Conservation (phyloP, 2,113 vertebrate genomes). For the Hiodon alosoides region DNA sequence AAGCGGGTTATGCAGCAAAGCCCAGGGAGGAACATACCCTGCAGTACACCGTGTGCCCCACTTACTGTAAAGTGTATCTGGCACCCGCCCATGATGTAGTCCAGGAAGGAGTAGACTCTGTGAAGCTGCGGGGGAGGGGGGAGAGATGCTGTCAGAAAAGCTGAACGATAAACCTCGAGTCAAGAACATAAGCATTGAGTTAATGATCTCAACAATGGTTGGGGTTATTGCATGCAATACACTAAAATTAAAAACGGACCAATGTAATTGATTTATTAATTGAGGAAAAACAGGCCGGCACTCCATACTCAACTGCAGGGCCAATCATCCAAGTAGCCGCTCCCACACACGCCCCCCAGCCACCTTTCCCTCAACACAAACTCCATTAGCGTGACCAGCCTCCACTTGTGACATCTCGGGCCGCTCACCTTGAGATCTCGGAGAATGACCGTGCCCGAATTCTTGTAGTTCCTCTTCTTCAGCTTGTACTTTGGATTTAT, state of each 20-base stretch:
- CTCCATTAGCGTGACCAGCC: no score
- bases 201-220: not conserved
- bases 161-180: no score
- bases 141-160: not conserved
- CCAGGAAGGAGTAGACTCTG: conserved; percentile 91
- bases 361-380: not conserved
- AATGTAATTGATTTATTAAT: no score
- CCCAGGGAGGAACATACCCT: conserved; percentile 7
- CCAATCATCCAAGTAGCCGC: no score
- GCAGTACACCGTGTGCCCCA: conserved; percentile 26
- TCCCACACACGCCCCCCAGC: not conserved
- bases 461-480: conserved; percentile 90
- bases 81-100: conserved; percentile 96
- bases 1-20: not conserved
- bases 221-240: no score
- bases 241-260: no score
- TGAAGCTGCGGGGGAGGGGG: conserved; percentile 67
- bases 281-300: no score
- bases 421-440: conserved; percentile 80
- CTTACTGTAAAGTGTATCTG: conserved; percentile 96
- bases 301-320: no score
- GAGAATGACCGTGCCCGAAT: conserved; percentile 84
- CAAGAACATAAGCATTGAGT: not conserved
- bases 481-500: conserved; percentile 90
- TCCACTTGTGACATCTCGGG: not conserved